Percentiles rank a stretch among this genome's conserved stretches.
phyloP scores from a whole-genome alignment of 92 coral and sea anemone genomes.

The Ricordea florida region DNA sequence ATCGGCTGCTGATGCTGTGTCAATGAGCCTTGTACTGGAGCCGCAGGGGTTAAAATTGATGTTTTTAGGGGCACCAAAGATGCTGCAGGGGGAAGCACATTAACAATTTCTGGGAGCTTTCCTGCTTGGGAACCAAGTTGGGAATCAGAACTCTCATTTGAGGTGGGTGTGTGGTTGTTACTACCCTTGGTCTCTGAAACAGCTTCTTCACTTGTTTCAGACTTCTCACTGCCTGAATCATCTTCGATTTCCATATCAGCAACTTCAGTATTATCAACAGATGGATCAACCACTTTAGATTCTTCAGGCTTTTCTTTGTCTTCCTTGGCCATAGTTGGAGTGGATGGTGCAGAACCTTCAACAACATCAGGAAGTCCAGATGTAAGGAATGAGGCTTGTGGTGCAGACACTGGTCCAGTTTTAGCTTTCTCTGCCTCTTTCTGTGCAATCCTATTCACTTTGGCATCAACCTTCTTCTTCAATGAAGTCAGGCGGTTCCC shows the following conservation, averaged over 20 bases:
- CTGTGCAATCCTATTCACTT: constrained; percentile 81
- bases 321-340: constrained; percentile 35
- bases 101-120: not conserved
- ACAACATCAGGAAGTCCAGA: constrained; percentile 89
- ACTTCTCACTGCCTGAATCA: constrained; percentile 87
- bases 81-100: constrained; percentile 9
- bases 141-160: constrained; percentile 22
- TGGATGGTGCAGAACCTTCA: constrained; percentile 67
- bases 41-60: not conserved
- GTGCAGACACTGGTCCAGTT: constrained; percentile 94
- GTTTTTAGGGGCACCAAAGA: constrained; percentile 11
- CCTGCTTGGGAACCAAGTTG: not conserved
- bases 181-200: constrained; percentile 33
- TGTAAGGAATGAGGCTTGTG: constrained; percentile 90
- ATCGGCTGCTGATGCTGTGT: not conserved
- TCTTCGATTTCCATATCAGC: constrained; percentile 98
- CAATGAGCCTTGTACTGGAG: constrained; percentile 2
- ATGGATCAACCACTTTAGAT: constrained; percentile 75
- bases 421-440: constrained; percentile 93
- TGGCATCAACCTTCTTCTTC: constrained; percentile 93
- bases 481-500: constrained; percentile 94
- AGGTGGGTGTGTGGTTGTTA: constrained; percentile 28
- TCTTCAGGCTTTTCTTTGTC: constrained; percentile 50
- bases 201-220: constrained; percentile 61
- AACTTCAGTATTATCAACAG: constrained; percentile 95